Evolutionary conservation across 53 echinoderm and acorn worm species (phyloP).

Genomic region (Glandiceps talaboti): DNA sequence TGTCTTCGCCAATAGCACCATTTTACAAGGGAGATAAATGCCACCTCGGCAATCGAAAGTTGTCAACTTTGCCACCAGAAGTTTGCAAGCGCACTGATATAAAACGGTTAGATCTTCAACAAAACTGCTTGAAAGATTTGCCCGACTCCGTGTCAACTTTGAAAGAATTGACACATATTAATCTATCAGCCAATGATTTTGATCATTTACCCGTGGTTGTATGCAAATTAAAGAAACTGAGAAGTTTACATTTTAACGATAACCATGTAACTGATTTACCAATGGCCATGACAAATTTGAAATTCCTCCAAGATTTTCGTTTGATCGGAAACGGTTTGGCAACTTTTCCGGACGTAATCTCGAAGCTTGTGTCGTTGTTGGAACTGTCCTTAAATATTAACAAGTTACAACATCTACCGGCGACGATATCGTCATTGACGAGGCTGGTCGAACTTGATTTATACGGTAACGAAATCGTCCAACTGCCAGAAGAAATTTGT

Average conservation of each 20-base stretch:
- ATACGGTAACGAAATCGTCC: neutral
- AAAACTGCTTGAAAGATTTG: neutral
- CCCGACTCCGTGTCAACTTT: neutral
- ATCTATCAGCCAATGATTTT: neutral
- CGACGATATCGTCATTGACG: neutral
- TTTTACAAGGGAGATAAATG: neutral
- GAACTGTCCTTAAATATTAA: neutral
- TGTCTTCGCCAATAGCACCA: neutral
- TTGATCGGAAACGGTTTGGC: neutral
- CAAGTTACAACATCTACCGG: neutral
- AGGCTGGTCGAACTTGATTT: neutral
- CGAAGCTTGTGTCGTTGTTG: neutral
- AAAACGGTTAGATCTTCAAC: neutral
- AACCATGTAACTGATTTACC: neutral
- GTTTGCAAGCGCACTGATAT: neutral
- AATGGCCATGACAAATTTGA: neutral
- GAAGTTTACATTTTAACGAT: neutral
- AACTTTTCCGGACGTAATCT: neutral
- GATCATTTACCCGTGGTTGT: neutral
- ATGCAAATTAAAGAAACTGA: neutral
- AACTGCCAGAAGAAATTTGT: neutral
- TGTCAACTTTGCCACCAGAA: neutral
- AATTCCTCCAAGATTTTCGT: neutral
- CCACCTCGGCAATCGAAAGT: neutral
- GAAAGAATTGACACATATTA: neutral